Evolutionary conservation across 2,888 invertebrate species (phyloP).

Genomic region (Lycocerus yunnanus): DNA sequence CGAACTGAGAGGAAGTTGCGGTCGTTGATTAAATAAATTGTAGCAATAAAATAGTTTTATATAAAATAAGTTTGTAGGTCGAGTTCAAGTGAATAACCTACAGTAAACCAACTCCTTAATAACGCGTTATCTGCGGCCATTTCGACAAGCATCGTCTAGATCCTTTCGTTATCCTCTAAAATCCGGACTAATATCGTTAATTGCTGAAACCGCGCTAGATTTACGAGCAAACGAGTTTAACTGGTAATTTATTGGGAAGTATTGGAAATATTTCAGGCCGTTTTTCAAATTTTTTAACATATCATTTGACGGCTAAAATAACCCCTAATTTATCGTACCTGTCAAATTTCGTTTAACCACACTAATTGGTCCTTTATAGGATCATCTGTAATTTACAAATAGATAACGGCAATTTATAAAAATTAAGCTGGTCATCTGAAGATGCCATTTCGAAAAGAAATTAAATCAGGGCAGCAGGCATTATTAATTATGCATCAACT

Average conservation of each 20-base stretch:
- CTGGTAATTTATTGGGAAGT: constrained; percentile 25
- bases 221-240: constrained; percentile 24
- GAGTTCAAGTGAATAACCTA: constrained; percentile 4
- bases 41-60: background rate
- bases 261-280: constrained; percentile 22
- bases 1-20: background rate
- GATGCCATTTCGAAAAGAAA: background rate
- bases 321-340: background rate
- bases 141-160: constrained; percentile 17
- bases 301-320: background rate
- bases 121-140: constrained; percentile 14
- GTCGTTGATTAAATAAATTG: background rate
- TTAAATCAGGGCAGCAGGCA: background rate
- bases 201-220: constrained; percentile 29
- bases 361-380: background rate
- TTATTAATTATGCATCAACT: background rate
- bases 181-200: constrained; percentile 33
- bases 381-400: background rate
- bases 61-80: background rate
- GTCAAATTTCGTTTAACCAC: background rate
- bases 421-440: background rate
- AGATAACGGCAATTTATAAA: background rate
- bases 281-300: background rate
- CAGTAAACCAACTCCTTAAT: constrained; percentile 11
- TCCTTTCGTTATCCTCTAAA: constrained; percentile 30